These are phyloP conservation scores for Australoheros facetus DNA, from an alignment of 2,797 vertebrate species.

Conservation along the genomic window DNA sequence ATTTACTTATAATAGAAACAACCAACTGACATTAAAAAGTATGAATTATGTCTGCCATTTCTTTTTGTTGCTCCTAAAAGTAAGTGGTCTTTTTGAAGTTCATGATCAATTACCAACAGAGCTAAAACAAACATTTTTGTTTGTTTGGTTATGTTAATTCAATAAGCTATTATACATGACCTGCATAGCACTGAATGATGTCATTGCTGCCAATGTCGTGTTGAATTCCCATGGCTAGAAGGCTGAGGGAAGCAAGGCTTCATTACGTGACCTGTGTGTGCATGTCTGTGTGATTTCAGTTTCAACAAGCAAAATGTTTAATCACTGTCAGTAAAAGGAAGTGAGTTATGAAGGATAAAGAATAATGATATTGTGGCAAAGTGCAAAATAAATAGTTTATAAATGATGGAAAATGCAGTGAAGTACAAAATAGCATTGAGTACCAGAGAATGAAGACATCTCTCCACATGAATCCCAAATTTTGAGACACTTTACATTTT, in stretches of 20 bases:
- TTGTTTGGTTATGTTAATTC: conserved; percentile 23
- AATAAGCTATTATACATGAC: conserved; percentile 38
- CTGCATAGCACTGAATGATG: conserved; percentile 45
- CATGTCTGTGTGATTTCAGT: conserved; percentile 48
- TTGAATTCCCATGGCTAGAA: conserved; percentile 63
- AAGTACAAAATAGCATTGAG: background rate
- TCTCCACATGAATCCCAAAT: background rate
- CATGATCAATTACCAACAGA: background rate
- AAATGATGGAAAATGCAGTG: background rate
- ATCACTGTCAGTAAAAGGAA: conserved; percentile 56
- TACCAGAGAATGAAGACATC: background rate
- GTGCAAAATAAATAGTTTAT: background rate
- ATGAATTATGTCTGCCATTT: background rate
- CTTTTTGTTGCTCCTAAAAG: conserved; percentile 7
- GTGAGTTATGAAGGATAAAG: conserved; percentile 16
- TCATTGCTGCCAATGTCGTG: conserved; percentile 43
- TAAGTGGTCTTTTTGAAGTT: background rate
- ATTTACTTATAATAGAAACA: background rate
- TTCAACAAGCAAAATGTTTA: conserved; percentile 26
- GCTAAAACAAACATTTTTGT: background rate
- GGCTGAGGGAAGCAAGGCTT: conserved; percentile 57
- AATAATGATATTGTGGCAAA: conserved; percentile 13
- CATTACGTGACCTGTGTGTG: conserved; percentile 62
- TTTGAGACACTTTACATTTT: fast-evolving
- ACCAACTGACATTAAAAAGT: background rate